These are phyloP conservation scores for Papilio demoleus DNA, from an alignment of 2,888 invertebrate species.

Conservation along the genomic window DNA sequence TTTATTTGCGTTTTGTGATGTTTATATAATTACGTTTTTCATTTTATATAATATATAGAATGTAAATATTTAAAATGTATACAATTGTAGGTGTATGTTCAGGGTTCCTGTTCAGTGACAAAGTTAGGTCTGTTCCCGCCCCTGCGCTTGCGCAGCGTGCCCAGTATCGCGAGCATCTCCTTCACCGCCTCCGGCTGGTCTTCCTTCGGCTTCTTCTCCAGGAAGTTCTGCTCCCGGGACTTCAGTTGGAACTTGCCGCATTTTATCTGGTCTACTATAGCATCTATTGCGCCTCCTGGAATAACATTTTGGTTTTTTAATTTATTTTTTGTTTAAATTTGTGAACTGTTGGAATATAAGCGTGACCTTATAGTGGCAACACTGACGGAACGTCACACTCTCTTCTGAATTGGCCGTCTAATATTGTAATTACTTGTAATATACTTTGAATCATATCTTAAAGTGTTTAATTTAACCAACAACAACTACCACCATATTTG, in stretches of 20 bases:
- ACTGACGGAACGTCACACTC: no score
- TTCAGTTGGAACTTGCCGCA: slow-evolving; percentile 89
- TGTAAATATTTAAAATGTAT: no score
- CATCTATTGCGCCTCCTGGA: slow-evolving; percentile 86
- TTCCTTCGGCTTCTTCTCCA: slow-evolving; percentile 80
- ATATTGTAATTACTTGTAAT: no score
- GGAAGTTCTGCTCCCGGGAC: slow-evolving; percentile 84
- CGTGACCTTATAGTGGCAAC: no score
- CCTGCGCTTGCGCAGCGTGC: slow-evolving; percentile 68
- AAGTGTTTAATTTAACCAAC: no score
- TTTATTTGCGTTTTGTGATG: no score
- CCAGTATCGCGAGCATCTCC: slow-evolving; percentile 88
- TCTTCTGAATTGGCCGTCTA: no score
- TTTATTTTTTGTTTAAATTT: background rate
- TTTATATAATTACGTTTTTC: no score
- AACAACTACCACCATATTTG: no score
- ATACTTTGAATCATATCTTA: no score
- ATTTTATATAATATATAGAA: no score
- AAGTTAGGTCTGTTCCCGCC: slow-evolving; percentile 46
- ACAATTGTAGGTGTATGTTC: no score
- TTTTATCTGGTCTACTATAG: slow-evolving; percentile 90
- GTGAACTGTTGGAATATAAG: background rate
- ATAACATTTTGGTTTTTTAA: background rate
- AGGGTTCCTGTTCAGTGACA: slow-evolving; percentile 41
- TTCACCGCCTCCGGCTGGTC: slow-evolving; percentile 79